Conservation (phyloP, 2,888 invertebrate species). For the Strigamia transsilvanica region DNA sequence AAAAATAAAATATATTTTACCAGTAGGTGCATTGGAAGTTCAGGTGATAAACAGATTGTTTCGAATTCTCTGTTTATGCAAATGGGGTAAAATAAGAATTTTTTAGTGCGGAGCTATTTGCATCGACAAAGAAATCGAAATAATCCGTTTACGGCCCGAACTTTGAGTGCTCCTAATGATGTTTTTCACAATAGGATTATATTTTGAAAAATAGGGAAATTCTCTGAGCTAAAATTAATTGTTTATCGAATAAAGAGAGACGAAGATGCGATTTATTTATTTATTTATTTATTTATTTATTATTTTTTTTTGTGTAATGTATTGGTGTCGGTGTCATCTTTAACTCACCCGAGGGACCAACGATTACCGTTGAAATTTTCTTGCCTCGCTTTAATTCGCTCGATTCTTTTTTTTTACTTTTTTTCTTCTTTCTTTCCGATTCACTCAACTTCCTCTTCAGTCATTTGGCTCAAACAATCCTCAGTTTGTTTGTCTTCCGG, state of each 20-base stretch:
- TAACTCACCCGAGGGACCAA: neutral
- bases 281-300: too few species aligned
- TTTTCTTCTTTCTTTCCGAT: neutral
- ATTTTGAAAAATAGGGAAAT: too few species aligned
- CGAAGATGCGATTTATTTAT: too few species aligned
- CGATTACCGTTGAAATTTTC: neutral
- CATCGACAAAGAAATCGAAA: neutral
- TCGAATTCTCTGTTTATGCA: too few species aligned
- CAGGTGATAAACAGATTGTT: too few species aligned
- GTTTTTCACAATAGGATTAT: too few species aligned
- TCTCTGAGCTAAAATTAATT: too few species aligned
- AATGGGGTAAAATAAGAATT: neutral
- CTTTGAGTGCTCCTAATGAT: too few species aligned
- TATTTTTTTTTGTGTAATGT: neutral
- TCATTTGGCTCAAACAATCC: constrained; percentile 12
- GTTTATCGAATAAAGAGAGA: too few species aligned
- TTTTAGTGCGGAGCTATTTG: neutral
- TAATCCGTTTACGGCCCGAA: too few species aligned
- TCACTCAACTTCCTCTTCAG: constrained; percentile 12
- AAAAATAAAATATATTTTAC: neutral
- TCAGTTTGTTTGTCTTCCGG: constrained; percentile 26
- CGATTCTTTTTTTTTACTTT: neutral
- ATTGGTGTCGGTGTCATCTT: neutral
- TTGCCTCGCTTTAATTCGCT: neutral
- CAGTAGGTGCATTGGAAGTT: too few species aligned